Evolutionary conservation across 2,797 vertebrate species (phyloP).

Genomic region (Mormyrops boulengeri): DNA sequence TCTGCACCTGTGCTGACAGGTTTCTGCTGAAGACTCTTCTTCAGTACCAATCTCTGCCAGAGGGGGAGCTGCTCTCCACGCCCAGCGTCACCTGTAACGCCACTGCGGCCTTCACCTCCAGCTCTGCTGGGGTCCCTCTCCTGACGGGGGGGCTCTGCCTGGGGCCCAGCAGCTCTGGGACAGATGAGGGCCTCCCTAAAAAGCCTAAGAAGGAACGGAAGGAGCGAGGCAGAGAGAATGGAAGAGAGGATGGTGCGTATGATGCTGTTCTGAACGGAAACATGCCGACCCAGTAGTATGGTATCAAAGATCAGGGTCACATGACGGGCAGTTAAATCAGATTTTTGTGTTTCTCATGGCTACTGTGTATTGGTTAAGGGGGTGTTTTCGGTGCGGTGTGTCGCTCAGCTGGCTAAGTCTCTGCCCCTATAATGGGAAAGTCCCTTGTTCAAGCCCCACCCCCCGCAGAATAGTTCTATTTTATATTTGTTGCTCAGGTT

Average conservation of each 20-base stretch:
- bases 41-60: slow-evolving; percentile 76
- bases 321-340: neutral
- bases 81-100: slow-evolving; percentile 44
- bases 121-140: slow-evolving; percentile 48
- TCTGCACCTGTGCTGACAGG: slow-evolving; percentile 42
- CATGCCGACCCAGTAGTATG: neutral
- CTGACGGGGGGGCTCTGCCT: slow-evolving; percentile 44
- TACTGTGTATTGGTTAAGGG: neutral
- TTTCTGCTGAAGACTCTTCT: slow-evolving; percentile 79
- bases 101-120: slow-evolving; percentile 37
- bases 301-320: neutral
- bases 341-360: neutral
- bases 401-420: too few species aligned
- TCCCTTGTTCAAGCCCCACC: neutral
- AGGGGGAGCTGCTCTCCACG: slow-evolving; percentile 59
- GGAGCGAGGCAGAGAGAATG: slow-evolving; percentile 77
- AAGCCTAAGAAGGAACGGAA: slow-evolving; percentile 81
- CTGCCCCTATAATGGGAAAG: neutral
- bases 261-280: neutral
- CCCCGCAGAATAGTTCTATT: neutral
- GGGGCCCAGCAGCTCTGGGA: slow-evolving; percentile 35
- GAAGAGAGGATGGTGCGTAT: slow-evolving; percentile 67
- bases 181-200: slow-evolving; percentile 67
- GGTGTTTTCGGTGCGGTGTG: neutral
- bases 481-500: neutral